Percentiles rank a stretch among this genome's conserved stretches.
phyloP scores from a whole-genome alignment of 2,113 vertebrate genomes.

The Corynorhinus townsendii region DNA sequence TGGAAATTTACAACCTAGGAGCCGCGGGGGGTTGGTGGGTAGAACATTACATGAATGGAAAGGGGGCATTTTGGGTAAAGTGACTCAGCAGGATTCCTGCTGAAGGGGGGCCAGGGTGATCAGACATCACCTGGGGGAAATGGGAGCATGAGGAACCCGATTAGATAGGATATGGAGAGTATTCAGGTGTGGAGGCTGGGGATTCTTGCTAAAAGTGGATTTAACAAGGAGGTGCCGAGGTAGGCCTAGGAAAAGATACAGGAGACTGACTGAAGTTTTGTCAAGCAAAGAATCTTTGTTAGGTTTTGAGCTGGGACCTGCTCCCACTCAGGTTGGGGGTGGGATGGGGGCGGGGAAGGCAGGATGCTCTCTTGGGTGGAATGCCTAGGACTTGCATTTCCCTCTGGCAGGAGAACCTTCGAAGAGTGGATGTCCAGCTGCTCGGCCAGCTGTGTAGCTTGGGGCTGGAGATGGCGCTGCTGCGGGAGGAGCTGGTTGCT shows the following conservation, averaged over 20 bases:
- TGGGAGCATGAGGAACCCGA: background rate
- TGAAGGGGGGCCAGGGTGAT: background rate
- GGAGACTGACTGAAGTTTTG: background rate
- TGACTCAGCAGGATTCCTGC: background rate
- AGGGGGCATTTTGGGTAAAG: background rate
- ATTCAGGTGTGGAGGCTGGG: background rate
- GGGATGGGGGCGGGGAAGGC: no score
- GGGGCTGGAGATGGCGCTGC: constrained; percentile 58
- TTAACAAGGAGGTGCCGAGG: background rate
- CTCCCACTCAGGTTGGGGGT: background rate
- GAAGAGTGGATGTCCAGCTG: constrained; percentile 44
- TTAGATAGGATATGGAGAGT: background rate
- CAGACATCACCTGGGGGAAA: background rate
- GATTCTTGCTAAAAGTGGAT: background rate
- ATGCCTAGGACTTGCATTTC: background rate
- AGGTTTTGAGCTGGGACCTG: background rate
- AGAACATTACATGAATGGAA: background rate
- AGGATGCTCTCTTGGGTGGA: no score
- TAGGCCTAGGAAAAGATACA: background rate
- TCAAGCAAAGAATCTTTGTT: background rate
- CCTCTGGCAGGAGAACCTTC: constrained; percentile 48
- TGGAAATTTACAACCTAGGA: background rate
- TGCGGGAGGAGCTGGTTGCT: constrained; percentile 52
- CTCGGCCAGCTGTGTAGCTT: constrained; percentile 63
- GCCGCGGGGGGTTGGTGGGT: background rate